These are phyloP conservation scores for Megalopta genalis DNA, from an alignment of 1,140 invertebrate species.

Conservation along the genomic window DNA sequence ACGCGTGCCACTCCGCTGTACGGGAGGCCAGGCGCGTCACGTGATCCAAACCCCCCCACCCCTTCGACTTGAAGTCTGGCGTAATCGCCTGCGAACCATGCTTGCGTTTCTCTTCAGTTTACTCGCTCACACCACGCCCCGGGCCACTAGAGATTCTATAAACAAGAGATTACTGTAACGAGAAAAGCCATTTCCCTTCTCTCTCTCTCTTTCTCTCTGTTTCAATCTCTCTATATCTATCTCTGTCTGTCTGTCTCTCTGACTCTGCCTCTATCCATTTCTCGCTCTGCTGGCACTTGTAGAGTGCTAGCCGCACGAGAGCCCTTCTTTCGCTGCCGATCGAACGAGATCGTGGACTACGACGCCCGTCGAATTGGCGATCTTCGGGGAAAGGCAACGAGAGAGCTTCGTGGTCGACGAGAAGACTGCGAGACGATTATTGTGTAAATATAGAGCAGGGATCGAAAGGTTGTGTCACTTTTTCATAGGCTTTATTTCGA, in stretches of 20 bases:
- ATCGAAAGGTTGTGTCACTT: no score
- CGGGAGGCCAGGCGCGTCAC: no score
- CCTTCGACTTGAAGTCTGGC: no score
- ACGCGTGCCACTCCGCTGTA: no score
- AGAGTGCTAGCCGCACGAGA: slow-evolving; percentile 4
- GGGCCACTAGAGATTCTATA: slow-evolving; percentile 6
- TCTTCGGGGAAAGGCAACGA: background rate
- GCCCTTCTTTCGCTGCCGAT: slow-evolving; percentile 19
- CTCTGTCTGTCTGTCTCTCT: background rate
- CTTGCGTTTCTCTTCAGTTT: slow-evolving; percentile 17
- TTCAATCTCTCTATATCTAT: background rate
- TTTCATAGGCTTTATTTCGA: no score
- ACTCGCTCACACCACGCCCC: background rate
- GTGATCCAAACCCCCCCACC: no score
- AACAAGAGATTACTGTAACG: background rate
- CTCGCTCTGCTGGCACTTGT: background rate
- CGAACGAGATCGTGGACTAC: slow-evolving; percentile 5
- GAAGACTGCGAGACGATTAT: slow-evolving; percentile 18
- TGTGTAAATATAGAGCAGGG: no score
- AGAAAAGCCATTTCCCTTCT: no score
- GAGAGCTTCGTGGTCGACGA: slow-evolving; percentile 36
- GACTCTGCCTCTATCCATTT: background rate
- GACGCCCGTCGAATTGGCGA: slow-evolving; percentile 1
- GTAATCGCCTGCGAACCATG: no score
- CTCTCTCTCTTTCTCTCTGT: no score